phyloP scores from a whole-genome alignment of 2,113 vertebrate genomes.

The Mastomys coucha region DNA sequence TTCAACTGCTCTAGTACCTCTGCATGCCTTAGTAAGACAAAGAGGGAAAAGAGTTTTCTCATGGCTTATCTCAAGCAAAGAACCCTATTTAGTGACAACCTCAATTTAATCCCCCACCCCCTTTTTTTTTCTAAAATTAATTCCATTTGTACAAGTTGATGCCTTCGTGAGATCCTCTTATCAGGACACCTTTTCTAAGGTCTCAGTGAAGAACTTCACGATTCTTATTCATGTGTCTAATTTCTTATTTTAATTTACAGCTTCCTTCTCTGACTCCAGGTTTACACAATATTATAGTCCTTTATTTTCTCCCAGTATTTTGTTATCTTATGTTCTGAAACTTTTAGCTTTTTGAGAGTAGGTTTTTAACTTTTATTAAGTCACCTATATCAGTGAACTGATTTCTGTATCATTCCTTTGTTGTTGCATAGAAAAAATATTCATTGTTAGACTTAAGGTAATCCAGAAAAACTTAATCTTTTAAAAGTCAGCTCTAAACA shows the following conservation, averaged over 20 bases:
- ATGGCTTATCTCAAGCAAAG: neutral
- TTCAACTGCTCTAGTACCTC: neutral
- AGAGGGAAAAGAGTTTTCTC: neutral
- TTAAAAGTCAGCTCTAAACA: neutral
- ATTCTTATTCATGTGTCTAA: neutral
- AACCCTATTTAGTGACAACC: neutral
- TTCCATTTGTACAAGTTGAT: neutral
- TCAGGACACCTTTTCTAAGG: no score
- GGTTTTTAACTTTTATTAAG: neutral
- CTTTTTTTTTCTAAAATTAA: neutral
- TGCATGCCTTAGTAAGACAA: neutral
- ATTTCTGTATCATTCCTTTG: neutral
- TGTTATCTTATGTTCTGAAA: neutral
- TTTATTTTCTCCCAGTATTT: neutral
- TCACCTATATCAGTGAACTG: neutral
- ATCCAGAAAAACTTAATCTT: neutral
- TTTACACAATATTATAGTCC: neutral
- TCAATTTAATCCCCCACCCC: neutral
- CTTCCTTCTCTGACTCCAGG: neutral
- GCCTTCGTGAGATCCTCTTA: neutral
- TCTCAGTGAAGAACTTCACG: neutral
- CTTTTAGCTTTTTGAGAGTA: neutral
- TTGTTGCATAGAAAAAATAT: neutral
- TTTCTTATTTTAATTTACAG: neutral
- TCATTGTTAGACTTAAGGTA: neutral